These are phyloP conservation scores for Zeus faber DNA, from an alignment of 2,113 vertebrate genomes.

Conservation along the genomic window DNA sequence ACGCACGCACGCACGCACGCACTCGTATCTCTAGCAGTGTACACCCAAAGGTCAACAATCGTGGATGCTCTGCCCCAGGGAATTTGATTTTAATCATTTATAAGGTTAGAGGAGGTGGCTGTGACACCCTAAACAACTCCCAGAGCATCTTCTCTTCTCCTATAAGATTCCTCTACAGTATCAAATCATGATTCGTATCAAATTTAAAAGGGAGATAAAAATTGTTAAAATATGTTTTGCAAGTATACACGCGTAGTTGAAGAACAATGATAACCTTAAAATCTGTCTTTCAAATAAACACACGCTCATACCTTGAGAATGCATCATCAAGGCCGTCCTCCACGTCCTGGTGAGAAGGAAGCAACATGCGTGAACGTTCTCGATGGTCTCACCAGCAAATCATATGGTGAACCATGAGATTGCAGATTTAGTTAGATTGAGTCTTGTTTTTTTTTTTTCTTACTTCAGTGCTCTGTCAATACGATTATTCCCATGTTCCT, in stretches of 20 bases:
- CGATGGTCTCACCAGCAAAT: too few relatives aligned
- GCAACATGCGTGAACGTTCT: too few relatives aligned
- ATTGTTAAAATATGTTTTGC: not conserved
- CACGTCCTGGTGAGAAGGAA: slow-evolving; percentile 64
- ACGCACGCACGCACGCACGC: too few relatives aligned
- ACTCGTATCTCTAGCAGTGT: too few relatives aligned
- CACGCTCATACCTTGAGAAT: slow-evolving; percentile 71
- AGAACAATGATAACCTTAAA: too few relatives aligned
- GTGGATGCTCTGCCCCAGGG: not conserved
- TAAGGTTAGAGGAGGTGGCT: not conserved
- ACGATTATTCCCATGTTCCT: too few relatives aligned
- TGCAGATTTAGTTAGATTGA: too few relatives aligned
- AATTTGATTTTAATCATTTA: not conserved
- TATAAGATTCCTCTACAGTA: not conserved
- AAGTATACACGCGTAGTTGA: too few relatives aligned
- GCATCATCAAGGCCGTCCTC: slow-evolving; percentile 74
- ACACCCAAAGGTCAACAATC: too few relatives aligned
- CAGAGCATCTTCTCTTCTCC: not conserved
- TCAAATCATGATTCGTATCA: slow-evolving; percentile 1
- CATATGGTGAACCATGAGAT: too few relatives aligned
- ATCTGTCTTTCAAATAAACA: not conserved
- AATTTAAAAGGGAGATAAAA: not conserved
- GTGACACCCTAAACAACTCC: not conserved
- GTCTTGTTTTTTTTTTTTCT: too few relatives aligned
- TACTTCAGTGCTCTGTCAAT: too few relatives aligned